Percentiles rank a stretch among this genome's conserved stretches.
Conservation (phyloP, 2,888 invertebrate genomes). For the Chrysotoxum bicinctum region DNA sequence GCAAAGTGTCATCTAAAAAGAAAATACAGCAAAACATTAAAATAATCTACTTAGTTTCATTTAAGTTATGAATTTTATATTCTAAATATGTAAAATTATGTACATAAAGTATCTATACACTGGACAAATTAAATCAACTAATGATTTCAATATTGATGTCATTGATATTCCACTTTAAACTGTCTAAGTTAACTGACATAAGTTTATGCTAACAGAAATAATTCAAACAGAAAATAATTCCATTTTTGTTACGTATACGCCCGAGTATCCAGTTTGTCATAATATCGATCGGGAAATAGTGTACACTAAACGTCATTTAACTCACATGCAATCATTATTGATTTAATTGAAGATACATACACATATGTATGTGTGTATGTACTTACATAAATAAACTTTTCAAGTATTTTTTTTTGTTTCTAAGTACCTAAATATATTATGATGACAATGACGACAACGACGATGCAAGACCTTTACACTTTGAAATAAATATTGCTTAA, state of each 20-base stretch:
- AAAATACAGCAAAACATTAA: neutral
- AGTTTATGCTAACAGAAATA: neutral
- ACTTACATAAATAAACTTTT: neutral
- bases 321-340: conserved; percentile 19
- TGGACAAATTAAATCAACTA: neutral
- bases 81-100: neutral
- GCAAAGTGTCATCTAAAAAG: conserved; percentile 68
- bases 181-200: neutral
- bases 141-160: neutral
- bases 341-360: conserved; percentile 11
- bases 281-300: neutral
- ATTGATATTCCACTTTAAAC: neutral
- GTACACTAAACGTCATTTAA: conserved; percentile 1
- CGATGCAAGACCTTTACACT: conserved; percentile 49
- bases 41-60: neutral
- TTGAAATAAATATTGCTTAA: neutral
- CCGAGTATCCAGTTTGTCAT: conserved; percentile 24
- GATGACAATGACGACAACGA: neutral
- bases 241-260: conserved; percentile 51
- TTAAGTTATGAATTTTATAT: neutral
- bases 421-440: too few relatives aligned
- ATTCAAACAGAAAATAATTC: neutral
- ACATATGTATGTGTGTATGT: neutral
- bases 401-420: conserved; percentile 19
- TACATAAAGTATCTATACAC: too few relatives aligned